Evolutionary conservation across 2,797 vertebrate genomes (phyloP).

Genomic region (Helostoma temminkii): DNA sequence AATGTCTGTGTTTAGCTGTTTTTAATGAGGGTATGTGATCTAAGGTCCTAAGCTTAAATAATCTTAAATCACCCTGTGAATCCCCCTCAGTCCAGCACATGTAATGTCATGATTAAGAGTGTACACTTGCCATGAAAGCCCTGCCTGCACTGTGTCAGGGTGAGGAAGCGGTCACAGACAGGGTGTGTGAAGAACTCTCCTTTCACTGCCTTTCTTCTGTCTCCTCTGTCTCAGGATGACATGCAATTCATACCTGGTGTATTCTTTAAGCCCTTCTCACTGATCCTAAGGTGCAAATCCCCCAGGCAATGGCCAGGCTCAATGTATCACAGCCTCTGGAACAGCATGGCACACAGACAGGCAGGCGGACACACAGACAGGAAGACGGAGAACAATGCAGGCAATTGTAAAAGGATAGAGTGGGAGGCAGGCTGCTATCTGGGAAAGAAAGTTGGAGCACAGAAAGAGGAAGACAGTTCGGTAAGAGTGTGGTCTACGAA

Average conservation of each 20-base stretch:
- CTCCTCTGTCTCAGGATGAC: constrained; percentile 82
- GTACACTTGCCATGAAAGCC: constrained; percentile 77
- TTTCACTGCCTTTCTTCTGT: constrained; percentile 85
- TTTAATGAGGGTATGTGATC: constrained; percentile 83
- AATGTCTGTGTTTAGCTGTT: constrained; percentile 83
- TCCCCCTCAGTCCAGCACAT: constrained; percentile 74
- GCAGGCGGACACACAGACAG: constrained; percentile 72
- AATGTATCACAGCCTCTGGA: constrained; percentile 77
- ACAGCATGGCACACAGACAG: constrained; percentile 67
- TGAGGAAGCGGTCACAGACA: constrained; percentile 84
- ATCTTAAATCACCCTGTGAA: constrained; percentile 79
- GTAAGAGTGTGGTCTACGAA: constrained; percentile 43
- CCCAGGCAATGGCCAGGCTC: constrained; percentile 83
- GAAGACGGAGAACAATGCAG: constrained; percentile 79
- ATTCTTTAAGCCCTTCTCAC: constrained; percentile 83
- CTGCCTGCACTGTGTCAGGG: constrained; percentile 77
- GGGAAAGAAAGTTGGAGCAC: constrained; percentile 77
- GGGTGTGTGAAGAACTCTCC: constrained; percentile 80
- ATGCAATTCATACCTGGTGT: constrained; percentile 83
- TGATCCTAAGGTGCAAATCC: constrained; percentile 87
- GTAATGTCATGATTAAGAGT: constrained; percentile 82
- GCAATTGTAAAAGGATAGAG: constrained; percentile 74
- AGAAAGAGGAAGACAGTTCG: constrained; percentile 69
- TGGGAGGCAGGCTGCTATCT: constrained; percentile 76
- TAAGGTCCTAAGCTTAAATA: constrained; percentile 82